phyloP scores from a whole-genome alignment of 2,888 invertebrate species.

The Pelosia muscerda region DNA sequence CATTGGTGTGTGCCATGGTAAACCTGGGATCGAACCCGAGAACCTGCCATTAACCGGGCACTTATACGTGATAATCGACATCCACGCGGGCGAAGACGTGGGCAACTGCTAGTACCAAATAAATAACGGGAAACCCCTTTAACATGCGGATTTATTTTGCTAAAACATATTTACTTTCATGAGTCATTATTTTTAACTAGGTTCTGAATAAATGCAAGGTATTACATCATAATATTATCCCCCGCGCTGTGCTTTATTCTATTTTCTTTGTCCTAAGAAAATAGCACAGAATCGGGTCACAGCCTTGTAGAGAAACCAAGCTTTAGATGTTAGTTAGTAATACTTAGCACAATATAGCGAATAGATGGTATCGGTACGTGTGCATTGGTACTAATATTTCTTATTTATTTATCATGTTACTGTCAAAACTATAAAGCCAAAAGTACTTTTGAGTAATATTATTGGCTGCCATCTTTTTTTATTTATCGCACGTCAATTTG shows the following conservation, averaged over 20 bases:
- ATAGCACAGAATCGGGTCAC: constrained; percentile 41
- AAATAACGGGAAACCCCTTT: too few species aligned
- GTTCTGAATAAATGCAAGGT: constrained; percentile 23
- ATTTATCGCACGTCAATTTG: too few species aligned
- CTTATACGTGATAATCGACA: too few species aligned
- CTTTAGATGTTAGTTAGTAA: constrained; percentile 12
- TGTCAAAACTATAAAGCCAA: too few species aligned
- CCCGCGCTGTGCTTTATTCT: constrained; percentile 29
- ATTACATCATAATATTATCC: constrained; percentile 32
- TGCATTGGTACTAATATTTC: constrained; percentile 3
- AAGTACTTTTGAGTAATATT: too few species aligned
- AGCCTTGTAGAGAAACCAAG: constrained; percentile 30
- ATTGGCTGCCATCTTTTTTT: too few species aligned
- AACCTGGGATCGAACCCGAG: too few species aligned
- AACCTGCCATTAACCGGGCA: too few species aligned
- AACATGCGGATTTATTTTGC: too few species aligned
- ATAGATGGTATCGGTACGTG: constrained; percentile 12
- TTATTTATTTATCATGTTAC: not conserved
- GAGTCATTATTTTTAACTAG: not conserved
- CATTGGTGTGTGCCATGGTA: too few species aligned
- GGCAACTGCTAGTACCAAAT: too few species aligned
- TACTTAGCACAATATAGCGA: constrained; percentile 11
- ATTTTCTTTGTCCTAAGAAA: constrained; percentile 48
- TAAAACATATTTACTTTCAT: not conserved
- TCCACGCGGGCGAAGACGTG: too few species aligned